A percentile compares a stretch with the other conserved stretches of the same genome.
Conservation (phyloP, 2,888 invertebrate species). For the Lampropteryx suffumata region DNA sequence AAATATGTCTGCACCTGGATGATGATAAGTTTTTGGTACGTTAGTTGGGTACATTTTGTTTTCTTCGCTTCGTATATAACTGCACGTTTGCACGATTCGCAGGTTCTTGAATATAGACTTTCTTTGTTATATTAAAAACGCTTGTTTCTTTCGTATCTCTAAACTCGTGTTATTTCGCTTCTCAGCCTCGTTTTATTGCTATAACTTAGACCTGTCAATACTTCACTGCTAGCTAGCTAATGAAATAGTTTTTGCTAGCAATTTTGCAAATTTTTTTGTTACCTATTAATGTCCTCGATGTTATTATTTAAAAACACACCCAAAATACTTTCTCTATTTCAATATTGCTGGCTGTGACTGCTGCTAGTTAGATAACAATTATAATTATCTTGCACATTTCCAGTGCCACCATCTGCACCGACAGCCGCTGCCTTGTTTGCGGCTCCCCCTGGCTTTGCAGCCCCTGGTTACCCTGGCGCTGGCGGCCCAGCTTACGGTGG, state of each 20-base stretch:
- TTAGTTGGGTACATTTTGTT: conserved; percentile 80
- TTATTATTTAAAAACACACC: no score
- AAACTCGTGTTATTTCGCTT: no score
- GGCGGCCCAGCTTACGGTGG: conserved; percentile 32
- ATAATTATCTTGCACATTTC: conserved; percentile 15
- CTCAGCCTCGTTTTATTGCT: no score
- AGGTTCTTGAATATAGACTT: no score
- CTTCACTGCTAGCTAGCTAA: no score
- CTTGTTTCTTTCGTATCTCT: no score
- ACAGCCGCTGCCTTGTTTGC: conserved; percentile 62
- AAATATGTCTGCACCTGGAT: conserved; percentile 43
- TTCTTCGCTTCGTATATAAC: conserved; percentile 13
- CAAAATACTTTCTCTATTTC: background rate
- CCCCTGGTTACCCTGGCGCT: conserved; percentile 10
- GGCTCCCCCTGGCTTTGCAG: conserved; percentile 66
- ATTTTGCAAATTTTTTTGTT: no score
- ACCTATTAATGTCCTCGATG: no score
- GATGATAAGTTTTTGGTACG: conserved; percentile 60
- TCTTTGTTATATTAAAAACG: no score
- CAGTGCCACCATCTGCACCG: conserved; percentile 62
- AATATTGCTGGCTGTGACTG: background rate
- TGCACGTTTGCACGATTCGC: no score
- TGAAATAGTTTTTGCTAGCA: no score
- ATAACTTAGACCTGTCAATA: no score
- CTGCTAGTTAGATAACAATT: background rate